phyloP scores from a whole-genome alignment of 2,888 invertebrate species.

The Fragum fragum region DNA sequence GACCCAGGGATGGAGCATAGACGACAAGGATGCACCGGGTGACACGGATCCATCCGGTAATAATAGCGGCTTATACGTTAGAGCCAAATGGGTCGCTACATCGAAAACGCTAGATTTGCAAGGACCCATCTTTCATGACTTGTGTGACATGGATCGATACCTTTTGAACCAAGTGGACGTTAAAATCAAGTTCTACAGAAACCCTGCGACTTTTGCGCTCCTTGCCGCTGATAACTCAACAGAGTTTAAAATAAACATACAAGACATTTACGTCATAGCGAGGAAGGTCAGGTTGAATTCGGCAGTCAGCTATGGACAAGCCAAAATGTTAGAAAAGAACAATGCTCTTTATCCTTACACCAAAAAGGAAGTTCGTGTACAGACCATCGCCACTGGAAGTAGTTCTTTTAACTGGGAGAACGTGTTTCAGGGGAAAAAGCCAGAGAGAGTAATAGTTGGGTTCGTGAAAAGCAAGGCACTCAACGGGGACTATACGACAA shows the following conservation, averaged over 20 bases:
- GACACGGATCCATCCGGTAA: constrained; percentile 42
- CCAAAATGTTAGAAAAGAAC: constrained; percentile 36
- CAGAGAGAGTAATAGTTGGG: constrained; percentile 36
- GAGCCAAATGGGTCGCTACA: no score
- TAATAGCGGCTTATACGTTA: constrained; percentile 44
- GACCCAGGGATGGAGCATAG: constrained; percentile 52
- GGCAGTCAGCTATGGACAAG: constrained; percentile 37
- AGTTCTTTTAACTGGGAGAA: constrained; percentile 50
- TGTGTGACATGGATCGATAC: constrained; percentile 37
- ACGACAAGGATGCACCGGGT: constrained; percentile 40
- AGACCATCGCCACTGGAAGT: constrained; percentile 46
- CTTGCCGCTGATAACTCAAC: constrained; percentile 17
- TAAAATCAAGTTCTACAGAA: constrained; percentile 42
- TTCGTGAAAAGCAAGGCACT: constrained; percentile 49
- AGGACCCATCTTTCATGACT: constrained; percentile 53
- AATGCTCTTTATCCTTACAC: constrained; percentile 43
- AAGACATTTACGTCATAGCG: constrained; percentile 42
- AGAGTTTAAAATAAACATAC: constrained; percentile 35
- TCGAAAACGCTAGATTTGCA: constrained; percentile 50
- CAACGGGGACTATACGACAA: constrained; percentile 49
- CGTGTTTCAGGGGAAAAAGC: constrained; percentile 48
- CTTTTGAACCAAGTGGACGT: constrained; percentile 31
- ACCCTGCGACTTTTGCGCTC: constrained; percentile 28
- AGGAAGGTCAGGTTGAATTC: constrained; percentile 30
- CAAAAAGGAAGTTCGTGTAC: constrained; percentile 37